Percentiles rank a stretch among this genome's conserved stretches.
Evolutionary conservation across 2,888 invertebrate species (phyloP).

Genomic region (Meghimatium bilineatum): DNA sequence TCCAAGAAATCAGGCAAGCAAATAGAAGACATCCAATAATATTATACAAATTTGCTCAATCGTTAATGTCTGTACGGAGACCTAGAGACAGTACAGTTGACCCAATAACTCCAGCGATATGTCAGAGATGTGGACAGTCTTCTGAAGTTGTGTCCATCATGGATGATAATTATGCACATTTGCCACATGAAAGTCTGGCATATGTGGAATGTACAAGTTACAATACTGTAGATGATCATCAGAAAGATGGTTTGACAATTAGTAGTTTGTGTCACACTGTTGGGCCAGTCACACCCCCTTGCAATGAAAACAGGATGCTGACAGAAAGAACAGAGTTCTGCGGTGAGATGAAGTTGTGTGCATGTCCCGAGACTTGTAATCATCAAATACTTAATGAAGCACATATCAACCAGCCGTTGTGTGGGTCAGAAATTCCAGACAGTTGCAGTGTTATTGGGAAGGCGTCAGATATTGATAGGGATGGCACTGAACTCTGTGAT

Average conservation of each 20-base stretch:
- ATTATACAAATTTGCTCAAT: neutral
- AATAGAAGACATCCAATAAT: neutral
- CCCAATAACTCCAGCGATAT: neutral
- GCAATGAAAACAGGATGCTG: no score
- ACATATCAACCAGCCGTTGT: neutral
- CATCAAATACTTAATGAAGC: neutral
- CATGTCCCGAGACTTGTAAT: neutral
- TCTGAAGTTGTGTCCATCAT: neutral
- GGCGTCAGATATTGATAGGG: neutral
- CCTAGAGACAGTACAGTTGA: neutral
- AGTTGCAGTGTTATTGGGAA: neutral
- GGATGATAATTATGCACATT: neutral
- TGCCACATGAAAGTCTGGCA: neutral
- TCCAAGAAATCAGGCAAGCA: neutral
- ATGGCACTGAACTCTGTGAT: neutral
- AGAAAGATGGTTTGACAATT: no score
- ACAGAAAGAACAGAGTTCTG: no score
- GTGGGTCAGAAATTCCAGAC: neutral
- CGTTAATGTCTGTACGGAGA: neutral
- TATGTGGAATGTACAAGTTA: neutral
- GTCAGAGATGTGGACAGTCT: neutral
- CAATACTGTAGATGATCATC: neutral
- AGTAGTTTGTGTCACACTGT: neutral
- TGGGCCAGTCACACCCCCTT: neutral
- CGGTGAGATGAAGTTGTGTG: neutral